Percentiles rank a stretch among this genome's conserved stretches.
Evolutionary conservation across 2,888 invertebrate species (phyloP).

Genomic region (Lycia hirtaria): DNA sequence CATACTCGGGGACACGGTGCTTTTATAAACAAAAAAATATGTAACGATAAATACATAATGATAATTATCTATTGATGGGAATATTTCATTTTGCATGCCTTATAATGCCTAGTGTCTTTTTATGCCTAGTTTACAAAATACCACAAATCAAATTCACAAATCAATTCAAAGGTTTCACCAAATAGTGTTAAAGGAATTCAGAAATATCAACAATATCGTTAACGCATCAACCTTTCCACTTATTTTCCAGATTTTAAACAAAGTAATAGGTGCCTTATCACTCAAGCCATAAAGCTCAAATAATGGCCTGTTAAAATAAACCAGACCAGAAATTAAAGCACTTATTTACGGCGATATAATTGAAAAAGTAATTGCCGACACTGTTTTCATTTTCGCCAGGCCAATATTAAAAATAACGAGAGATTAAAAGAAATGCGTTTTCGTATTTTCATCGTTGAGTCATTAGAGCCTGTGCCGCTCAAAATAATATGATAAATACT

Average conservation of each 20-base stretch:
- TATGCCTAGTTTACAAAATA: too few species aligned
- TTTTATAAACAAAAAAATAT: too few species aligned
- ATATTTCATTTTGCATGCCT: too few species aligned
- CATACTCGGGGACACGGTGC: too few species aligned
- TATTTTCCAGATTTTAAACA: neutral
- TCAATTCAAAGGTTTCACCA: too few species aligned
- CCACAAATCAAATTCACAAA: too few species aligned
- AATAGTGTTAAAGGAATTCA: too few species aligned
- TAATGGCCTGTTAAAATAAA: slow-evolving; percentile 1
- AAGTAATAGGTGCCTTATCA: neutral
- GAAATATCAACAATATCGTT: neutral
- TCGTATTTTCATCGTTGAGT: slow-evolving; percentile 43
- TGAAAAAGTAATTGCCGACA: slow-evolving; percentile 25
- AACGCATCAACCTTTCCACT: neutral
- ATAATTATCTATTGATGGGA: too few species aligned
- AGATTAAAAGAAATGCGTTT: slow-evolving; percentile 42
- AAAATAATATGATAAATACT: slow-evolving; percentile 55
- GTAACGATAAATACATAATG: too few species aligned
- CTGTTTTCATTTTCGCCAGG: slow-evolving; percentile 24
- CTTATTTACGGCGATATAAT: slow-evolving; percentile 21
- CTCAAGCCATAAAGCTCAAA: slow-evolving; percentile 4
- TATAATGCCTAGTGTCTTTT: too few species aligned
- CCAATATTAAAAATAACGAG: slow-evolving; percentile 28
- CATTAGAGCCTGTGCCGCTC: slow-evolving; percentile 40
- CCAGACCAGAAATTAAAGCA: slow-evolving; percentile 17